A percentile compares a stretch with the other conserved stretches of the same genome.
phyloP scores from a whole-genome alignment of 2,113 vertebrate species.

The Setophaga coronata region DNA sequence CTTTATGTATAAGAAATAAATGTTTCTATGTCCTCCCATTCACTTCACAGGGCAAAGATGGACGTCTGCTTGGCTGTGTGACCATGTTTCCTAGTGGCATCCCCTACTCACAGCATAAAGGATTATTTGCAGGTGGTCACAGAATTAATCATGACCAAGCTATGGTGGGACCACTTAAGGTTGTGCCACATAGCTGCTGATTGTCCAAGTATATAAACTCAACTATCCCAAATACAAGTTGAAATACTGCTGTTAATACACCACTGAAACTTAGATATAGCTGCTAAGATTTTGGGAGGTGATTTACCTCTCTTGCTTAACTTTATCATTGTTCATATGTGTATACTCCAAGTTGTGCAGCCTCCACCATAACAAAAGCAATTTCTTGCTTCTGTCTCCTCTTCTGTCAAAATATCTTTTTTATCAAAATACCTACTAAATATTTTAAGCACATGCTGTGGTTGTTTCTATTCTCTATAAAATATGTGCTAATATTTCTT shows the following conservation, averaged over 20 bases:
- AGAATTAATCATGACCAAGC: neutral
- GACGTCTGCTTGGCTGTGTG: neutral
- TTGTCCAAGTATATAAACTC: neutral
- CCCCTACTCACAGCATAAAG: neutral
- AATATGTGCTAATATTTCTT: neutral
- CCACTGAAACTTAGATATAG: neutral
- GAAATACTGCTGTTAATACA: neutral
- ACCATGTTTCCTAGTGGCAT: neutral
- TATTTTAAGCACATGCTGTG: neutral
- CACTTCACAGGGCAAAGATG: neutral
- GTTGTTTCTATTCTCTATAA: neutral
- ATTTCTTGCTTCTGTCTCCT: neutral
- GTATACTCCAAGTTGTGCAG: neutral
- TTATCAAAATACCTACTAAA: neutral
- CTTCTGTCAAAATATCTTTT: neutral
- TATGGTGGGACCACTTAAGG: neutral
- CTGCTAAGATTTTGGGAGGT: neutral
- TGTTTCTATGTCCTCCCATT: neutral
- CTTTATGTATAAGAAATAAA: neutral
- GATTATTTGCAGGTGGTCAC: neutral
- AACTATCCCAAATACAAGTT: neutral
- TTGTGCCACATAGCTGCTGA: neutral
- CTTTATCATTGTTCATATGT: neutral
- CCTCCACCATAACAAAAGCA: neutral
- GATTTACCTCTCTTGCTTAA: neutral